phyloP scores from a whole-genome alignment of 2,797 vertebrate species.

The Crax fasciolata region DNA sequence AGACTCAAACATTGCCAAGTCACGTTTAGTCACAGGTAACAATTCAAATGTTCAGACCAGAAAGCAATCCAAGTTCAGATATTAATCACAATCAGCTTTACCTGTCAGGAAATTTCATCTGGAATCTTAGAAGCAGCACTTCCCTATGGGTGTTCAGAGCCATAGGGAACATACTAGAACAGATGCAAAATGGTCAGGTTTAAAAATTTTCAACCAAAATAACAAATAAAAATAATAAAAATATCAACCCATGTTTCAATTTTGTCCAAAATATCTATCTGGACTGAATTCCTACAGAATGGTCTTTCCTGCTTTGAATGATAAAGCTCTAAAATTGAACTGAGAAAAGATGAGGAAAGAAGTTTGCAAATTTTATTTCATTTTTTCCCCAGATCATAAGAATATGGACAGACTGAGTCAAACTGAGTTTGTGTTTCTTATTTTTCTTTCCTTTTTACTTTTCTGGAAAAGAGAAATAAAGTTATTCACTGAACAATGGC shows the following conservation, averaged over 20 bases:
- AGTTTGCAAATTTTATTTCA: neutral
- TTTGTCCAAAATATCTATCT: neutral
- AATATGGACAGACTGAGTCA: neutral
- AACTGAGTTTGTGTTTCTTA: neutral
- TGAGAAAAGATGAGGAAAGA: neutral
- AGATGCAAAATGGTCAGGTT: neutral
- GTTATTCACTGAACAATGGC: neutral
- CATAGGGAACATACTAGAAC: neutral
- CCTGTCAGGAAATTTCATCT: neutral
- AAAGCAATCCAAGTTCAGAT: neutral
- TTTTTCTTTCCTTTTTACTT: neutral
- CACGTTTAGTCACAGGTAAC: neutral
- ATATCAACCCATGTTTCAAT: neutral
- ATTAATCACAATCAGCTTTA: neutral
- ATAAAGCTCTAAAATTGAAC: neutral
- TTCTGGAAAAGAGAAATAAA: neutral
- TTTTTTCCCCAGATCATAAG: neutral
- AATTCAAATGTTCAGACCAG: neutral
- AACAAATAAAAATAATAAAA: too few relatives aligned
- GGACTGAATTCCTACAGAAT: neutral
- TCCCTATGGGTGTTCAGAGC: neutral
- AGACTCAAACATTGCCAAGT: neutral
- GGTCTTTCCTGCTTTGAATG: neutral
- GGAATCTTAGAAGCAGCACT: neutral
- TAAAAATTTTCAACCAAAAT: neutral